These are phyloP conservation scores for Sturmia bella DNA, from an alignment of 2,888 invertebrate species.

Conservation along the genomic window DNA sequence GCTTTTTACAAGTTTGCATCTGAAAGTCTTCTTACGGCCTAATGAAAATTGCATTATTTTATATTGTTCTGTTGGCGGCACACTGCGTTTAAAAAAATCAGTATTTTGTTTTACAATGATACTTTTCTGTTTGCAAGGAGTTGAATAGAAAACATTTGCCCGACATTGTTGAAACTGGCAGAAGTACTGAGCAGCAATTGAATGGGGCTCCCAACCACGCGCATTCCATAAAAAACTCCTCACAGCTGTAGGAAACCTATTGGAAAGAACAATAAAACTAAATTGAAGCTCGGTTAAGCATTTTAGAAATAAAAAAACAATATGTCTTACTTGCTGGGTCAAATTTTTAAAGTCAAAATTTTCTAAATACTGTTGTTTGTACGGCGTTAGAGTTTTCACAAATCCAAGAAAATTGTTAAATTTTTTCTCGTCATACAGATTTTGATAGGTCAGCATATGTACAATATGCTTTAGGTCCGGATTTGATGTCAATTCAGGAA, in stretches of 20 bases:
- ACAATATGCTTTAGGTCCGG: neutral
- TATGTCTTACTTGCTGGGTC: neutral
- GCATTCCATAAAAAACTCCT: neutral
- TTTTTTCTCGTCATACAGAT: neutral
- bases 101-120: neutral
- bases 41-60: no score
- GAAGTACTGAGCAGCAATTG: neutral
- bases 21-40: no score
- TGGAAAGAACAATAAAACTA: neutral
- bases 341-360: neutral
- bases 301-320: neutral
- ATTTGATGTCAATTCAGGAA: neutral
- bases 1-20: no score
- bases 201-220: neutral
- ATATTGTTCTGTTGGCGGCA: no score
- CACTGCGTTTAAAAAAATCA: neutral
- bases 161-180: neutral
- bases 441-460: slow-evolving; percentile 1
- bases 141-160: slow-evolving; percentile 19
- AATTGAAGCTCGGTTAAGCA: neutral
- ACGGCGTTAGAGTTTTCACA: neutral
- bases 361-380: neutral
- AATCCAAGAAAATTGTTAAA: neutral
- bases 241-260: neutral
- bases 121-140: neutral